Conservation (phyloP, 1,140 invertebrate genomes). For the Archivesica marissinica region DNA sequence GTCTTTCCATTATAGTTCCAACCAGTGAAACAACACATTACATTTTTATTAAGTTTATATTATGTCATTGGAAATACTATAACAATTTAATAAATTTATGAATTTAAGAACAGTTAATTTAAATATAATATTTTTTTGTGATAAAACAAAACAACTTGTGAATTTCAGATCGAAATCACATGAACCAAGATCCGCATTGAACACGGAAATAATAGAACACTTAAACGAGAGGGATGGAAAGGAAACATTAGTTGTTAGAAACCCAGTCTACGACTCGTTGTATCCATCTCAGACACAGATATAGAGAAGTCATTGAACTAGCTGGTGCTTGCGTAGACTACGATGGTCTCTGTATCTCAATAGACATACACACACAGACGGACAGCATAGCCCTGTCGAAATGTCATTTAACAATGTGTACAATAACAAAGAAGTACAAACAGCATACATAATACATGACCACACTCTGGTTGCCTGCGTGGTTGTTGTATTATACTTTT, state of each 20-base stretch:
- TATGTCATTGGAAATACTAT: no score
- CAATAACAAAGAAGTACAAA: background rate
- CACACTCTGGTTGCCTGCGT: background rate
- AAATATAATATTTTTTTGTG: no score
- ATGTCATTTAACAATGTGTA: background rate
- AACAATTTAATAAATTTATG: no score
- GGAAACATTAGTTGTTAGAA: background rate
- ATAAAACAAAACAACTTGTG: no score
- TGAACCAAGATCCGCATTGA: background rate
- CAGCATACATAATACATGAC: background rate
- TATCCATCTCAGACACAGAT: background rate
- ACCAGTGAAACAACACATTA: no score
- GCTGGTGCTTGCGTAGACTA: background rate
- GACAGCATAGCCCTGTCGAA: background rate
- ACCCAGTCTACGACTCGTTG: conserved; percentile 23
- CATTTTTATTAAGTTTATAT: no score
- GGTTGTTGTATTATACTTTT: no score
- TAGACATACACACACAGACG: background rate
- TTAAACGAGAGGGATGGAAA: conserved; percentile 20
- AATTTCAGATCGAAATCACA: conserved; percentile 1
- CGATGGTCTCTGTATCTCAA: background rate
- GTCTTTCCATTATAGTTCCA: no score
- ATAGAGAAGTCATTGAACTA: background rate
- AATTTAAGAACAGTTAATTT: no score
- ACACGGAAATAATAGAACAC: background rate